phyloP scores from a whole-genome alignment of 2,888 invertebrate species.

The Norana najaformis region DNA sequence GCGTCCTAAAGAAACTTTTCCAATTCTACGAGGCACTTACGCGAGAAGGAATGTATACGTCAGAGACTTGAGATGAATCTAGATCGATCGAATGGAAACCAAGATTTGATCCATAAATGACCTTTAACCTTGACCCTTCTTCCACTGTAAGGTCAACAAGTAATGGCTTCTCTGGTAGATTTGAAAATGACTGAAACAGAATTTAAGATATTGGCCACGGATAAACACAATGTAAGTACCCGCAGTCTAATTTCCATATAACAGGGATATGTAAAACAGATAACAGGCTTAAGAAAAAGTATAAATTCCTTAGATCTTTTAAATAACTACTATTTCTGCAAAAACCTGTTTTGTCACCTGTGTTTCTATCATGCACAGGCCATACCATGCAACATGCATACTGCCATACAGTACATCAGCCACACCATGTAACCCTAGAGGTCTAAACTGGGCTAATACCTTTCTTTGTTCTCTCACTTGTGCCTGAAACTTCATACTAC shows the following conservation, averaged over 20 bases:
- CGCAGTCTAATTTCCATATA: background rate
- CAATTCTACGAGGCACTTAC: constrained; percentile 64
- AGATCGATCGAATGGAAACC: constrained; percentile 99
- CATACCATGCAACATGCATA: no score
- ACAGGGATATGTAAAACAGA: background rate
- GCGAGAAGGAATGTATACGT: constrained; percentile 98
- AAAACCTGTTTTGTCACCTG: no score
- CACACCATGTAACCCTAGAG: background rate
- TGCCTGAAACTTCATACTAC: no score
- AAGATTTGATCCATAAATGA: constrained; percentile 96
- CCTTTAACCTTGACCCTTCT: constrained; percentile 98
- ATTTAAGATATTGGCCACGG: background rate
- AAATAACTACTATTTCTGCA: no score
- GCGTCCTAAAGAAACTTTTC: no score
- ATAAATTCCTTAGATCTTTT: background rate
- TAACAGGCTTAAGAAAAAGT: background rate
- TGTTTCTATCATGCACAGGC: no score
- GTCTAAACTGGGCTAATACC: no score
- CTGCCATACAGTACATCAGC: no score
- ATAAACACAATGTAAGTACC: background rate
- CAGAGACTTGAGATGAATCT: constrained; percentile 96
- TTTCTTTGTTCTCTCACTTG: no score
- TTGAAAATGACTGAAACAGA: constrained; percentile 67
- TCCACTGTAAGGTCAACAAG: constrained; percentile 98
- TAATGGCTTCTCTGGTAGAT: constrained; percentile 78